These are phyloP conservation scores for Hydrozoanthus gracilis DNA, from an alignment of 92 coral and sea anemone genomes.

Conservation along the genomic window DNA sequence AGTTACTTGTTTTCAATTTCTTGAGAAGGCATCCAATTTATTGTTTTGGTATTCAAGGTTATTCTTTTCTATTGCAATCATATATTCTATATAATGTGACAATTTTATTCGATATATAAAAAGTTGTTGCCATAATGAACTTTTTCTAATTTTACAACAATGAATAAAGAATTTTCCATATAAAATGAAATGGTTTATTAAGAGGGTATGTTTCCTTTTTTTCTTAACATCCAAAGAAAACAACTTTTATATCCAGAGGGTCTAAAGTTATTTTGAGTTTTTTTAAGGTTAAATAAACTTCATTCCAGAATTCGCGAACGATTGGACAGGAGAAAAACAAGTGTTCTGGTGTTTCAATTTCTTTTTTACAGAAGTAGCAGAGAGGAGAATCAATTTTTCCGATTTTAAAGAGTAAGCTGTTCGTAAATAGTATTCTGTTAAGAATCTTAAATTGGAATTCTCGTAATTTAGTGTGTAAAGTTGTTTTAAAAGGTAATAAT, in stretches of 20 bases:
- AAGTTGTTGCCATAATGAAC: conserved; percentile 8
- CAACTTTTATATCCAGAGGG: conserved; percentile 7
- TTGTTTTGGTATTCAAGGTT: conserved; percentile 18
- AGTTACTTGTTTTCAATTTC: background rate
- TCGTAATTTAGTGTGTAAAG: conserved; percentile 14
- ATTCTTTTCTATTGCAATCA: conserved; percentile 4
- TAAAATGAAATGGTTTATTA: conserved; percentile 26
- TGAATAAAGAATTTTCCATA: conserved; percentile 2
- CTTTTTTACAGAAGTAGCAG: conserved; percentile 8
- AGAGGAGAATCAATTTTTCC: background rate
- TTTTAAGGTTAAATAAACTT: background rate
- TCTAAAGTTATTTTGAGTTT: background rate
- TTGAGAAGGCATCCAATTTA: conserved; percentile 2
- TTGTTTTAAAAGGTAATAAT: conserved; percentile 8
- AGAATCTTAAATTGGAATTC: conserved; percentile 9
- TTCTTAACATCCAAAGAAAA: background rate
- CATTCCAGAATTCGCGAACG: conserved; percentile 11
- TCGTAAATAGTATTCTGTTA: conserved; percentile 6
- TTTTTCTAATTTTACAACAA: too few relatives aligned
- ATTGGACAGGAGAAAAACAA: conserved; percentile 11
- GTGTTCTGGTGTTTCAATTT: conserved; percentile 12
- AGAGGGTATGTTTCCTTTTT: conserved; percentile 5
- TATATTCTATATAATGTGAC: background rate
- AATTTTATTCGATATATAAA: conserved; percentile 1
- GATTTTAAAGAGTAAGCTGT: conserved; percentile 13